Percentiles rank a stretch among this genome's conserved stretches.
These are phyloP conservation scores for Rhynchonycteris naso DNA, from an alignment of 2,797 vertebrate species.

Conservation along the genomic window DNA sequence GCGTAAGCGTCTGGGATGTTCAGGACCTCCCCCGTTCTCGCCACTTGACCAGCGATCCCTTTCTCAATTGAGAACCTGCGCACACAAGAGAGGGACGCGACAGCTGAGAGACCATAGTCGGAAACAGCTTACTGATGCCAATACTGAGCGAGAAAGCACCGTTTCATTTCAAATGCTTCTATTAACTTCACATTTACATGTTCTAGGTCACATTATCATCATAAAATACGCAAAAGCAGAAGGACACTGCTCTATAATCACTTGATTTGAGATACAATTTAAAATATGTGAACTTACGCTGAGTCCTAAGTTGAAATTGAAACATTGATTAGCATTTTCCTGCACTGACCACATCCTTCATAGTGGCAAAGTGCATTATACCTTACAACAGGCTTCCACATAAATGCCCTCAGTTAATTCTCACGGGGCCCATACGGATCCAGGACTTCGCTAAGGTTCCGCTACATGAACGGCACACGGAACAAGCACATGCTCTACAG, in stretches of 20 bases:
- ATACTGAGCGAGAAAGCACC: neutral
- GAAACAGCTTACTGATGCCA: neutral
- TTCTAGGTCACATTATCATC: neutral
- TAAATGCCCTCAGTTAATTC: neutral
- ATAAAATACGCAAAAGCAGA: neutral
- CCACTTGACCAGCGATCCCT: conserved; percentile 98
- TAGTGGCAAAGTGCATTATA: neutral
- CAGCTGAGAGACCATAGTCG: neutral
- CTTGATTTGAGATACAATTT: neutral
- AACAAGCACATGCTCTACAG: fast-evolving
- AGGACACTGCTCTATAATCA: neutral
- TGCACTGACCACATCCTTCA: neutral
- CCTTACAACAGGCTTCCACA: neutral
- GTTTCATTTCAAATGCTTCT: neutral
- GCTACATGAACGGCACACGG: neutral
- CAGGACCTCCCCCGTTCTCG: conserved; percentile 97
- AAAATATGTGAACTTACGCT: neutral
- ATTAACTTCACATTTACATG: neutral
- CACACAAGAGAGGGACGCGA: conserved; percentile 58
- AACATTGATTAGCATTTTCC: neutral
- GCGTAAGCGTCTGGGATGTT: conserved; percentile 99
- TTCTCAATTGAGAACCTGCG: conserved; percentile 99
- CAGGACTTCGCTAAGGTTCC: neutral
- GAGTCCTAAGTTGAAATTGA: neutral
- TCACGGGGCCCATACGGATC: neutral